These are phyloP conservation scores for Mixornis gularis DNA, from an alignment of 2,113 vertebrate species.

Conservation along the genomic window DNA sequence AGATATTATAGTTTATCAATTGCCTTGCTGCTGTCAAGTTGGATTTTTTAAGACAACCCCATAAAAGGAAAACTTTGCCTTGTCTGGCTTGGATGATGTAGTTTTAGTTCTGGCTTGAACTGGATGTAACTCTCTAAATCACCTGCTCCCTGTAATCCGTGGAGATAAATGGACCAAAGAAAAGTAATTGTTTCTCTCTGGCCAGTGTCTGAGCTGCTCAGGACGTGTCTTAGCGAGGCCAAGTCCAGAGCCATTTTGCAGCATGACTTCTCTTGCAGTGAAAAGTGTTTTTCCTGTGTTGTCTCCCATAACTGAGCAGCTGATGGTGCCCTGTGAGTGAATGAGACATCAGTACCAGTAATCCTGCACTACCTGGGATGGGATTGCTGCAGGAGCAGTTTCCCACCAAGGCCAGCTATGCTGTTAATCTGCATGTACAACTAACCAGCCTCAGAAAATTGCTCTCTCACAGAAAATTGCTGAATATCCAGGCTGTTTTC, in stretches of 20 bases:
- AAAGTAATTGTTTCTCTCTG: not conserved
- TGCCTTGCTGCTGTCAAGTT: not conserved
- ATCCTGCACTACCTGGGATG: fast-evolving
- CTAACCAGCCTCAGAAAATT: not conserved
- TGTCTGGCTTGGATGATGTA: not conserved
- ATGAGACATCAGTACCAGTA: not conserved
- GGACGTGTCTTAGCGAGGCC: not conserved
- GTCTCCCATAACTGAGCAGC: not conserved
- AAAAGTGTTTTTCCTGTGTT: not conserved
- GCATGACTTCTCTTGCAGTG: not conserved
- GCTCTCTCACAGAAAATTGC: not conserved
- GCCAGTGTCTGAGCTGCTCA: not conserved
- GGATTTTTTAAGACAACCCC: not conserved
- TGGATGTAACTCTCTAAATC: not conserved
- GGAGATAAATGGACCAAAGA: not conserved
- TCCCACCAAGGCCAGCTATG: not conserved
- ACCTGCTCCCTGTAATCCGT: not conserved
- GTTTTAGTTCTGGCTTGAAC: not conserved
- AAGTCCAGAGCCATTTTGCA: not conserved
- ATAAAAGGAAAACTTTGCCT: not conserved
- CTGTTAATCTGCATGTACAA: not conserved
- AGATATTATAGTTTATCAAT: not conserved
- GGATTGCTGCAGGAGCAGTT: not conserved
- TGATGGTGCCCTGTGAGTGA: not conserved
- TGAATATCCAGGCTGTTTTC: not conserved